Evolutionary conservation across 2,888 invertebrate genomes (phyloP), one percentile per base, ranked within the genome.

Genomic region (Agrotis ipsilon): DNA sequence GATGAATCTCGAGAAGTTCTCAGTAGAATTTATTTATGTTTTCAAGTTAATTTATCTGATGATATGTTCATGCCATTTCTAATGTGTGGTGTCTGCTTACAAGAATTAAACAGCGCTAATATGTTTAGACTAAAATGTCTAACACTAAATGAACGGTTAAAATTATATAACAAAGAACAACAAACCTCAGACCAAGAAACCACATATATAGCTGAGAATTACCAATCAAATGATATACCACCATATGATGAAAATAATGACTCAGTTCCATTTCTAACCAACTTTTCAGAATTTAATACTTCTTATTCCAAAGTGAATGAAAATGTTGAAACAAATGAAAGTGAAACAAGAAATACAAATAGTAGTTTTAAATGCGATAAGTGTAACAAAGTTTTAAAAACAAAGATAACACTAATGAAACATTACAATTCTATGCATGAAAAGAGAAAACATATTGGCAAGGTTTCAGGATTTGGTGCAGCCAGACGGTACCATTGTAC

Each of bases 361-460:
- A 63, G 52, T 32, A 65, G 18, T 32, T 89, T 82, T 70, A 84
- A 87, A 77, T 95, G 95, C 83, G 78, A 82, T 52, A 72, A 89
- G 19, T 95, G 95, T 80, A 85, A 89, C 49, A 95, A 94, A 85
- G 77, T 88, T 46, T 86, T 95, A 13, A 95, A 93, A 80, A 89
- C 92, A 43, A 89, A 88, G 72, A 72, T 81, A 62, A 93, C 95
- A 24, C 86, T 96, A 24, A 62, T 84, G 7, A 94, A 90, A 72
- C 96, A 96, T 75, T 90, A 89, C 76, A 82, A 90, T 49, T 88
- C 88, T 55, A 94, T 95, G 93, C 96, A 96, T 79, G 87, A 93
- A 75, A 93, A 92, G 68, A 91, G 92, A 63, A 92, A 91, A 73
- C 91, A 92, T 81, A 72, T 88, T 43, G 94, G 95, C 4, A 92